These are phyloP conservation scores for Cichladusa arquata DNA, from an alignment of 2,113 vertebrate genomes.

Conservation along the genomic window DNA sequence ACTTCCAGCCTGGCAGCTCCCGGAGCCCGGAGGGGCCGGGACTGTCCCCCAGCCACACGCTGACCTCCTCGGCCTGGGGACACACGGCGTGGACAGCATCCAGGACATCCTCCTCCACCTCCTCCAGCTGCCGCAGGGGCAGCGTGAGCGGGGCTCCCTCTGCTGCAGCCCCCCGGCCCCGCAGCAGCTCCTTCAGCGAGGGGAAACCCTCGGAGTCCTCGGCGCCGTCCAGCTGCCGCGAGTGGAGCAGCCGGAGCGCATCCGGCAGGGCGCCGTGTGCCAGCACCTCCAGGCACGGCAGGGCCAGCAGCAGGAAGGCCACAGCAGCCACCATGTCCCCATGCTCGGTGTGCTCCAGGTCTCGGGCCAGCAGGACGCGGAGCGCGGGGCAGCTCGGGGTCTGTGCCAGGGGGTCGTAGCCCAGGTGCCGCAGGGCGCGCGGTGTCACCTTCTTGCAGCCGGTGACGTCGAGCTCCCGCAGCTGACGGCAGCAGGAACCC, in stretches of 20 bases:
- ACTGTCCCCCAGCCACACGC: not conserved
- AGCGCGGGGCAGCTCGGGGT: not conserved
- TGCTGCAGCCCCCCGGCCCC: fast-evolving
- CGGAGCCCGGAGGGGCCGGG: fast-evolving
- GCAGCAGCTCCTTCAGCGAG: not conserved
- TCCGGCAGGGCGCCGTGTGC: not conserved
- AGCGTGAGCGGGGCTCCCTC: not conserved
- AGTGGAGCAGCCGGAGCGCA: not conserved
- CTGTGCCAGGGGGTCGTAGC: not conserved
- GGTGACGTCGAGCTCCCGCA: slow-evolving; percentile 56
- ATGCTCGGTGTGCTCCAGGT: fast-evolving
- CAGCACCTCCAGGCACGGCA: slow-evolving; percentile 26
- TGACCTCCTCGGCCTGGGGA: not conserved
- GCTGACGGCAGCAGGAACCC: slow-evolving; percentile 8
- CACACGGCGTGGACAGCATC: not conserved
- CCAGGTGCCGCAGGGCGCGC: not conserved
- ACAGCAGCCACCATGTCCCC: fast-evolving
- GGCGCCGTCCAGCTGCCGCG: fast-evolving
- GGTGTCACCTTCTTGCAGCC: slow-evolving; percentile 36
- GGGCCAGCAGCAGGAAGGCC: slow-evolving; percentile 61
- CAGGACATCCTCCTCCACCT: not conserved
- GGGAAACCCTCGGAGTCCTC: not conserved
- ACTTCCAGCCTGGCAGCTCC: not conserved
- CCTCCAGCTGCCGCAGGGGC: slow-evolving; percentile 25
- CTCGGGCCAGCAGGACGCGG: not conserved